Conservation (phyloP, 2,113 vertebrate species). For the Eurystomus gularis region DNA sequence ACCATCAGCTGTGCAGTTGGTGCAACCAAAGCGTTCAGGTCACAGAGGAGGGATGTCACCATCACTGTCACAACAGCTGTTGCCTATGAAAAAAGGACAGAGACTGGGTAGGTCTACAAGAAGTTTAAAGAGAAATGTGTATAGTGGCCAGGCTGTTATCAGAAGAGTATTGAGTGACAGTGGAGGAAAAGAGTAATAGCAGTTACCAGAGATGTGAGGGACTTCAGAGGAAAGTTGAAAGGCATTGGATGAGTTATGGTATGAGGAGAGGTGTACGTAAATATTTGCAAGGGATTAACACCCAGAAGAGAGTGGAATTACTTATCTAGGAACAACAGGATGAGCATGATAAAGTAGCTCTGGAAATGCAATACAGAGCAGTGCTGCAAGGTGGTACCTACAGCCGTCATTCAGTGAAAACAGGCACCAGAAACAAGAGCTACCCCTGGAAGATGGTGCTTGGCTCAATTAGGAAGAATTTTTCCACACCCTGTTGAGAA, state of each 20-base stretch:
- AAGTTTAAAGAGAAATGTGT: not conserved
- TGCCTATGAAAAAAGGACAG: not conserved
- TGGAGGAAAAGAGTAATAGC: not conserved
- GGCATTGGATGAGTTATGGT: not conserved
- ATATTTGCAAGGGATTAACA: slow-evolving; percentile 7
- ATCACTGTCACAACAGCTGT: not conserved
- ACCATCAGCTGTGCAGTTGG: not conserved
- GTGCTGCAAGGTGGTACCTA: not conserved
- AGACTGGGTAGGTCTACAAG: not conserved
- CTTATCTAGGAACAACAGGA: not conserved
- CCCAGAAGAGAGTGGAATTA: slow-evolving; percentile 11
- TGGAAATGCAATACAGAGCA: not conserved
- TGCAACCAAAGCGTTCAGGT: not conserved
- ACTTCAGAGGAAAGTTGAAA: not conserved
- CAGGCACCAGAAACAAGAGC: not conserved
- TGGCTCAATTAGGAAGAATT: not conserved
- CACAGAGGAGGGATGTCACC: not conserved
- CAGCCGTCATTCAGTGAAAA: not conserved
- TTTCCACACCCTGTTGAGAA: not conserved
- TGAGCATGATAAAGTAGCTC: not conserved
- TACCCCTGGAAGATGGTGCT: not conserved
- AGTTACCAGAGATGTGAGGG: not conserved
- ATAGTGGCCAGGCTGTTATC: not conserved
- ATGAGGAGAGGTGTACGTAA: not conserved
- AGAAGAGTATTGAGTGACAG: not conserved